These are phyloP conservation scores for Diploscapter pachys DNA, from an alignment of 1,140 invertebrate species.

Conservation along the genomic window DNA sequence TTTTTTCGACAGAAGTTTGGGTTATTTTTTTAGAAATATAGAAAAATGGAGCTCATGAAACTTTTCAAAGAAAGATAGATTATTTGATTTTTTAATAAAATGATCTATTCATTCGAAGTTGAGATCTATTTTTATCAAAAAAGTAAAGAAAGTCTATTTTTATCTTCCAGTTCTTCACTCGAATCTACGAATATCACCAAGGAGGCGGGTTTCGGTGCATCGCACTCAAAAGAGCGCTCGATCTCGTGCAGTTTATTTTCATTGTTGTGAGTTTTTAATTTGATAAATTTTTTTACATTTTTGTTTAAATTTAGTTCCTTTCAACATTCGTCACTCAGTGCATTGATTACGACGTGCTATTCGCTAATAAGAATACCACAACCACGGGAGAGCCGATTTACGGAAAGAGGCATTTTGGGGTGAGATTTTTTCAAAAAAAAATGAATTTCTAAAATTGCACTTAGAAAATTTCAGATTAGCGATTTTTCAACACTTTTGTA, in stretches of 20 bases:
- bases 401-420: constrained; percentile 46
- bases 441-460: constrained; percentile 16
- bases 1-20: no score
- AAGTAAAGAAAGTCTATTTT: background rate
- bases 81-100: constrained; percentile 70
- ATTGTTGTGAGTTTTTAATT: constrained; percentile 65
- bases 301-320: constrained; percentile 64
- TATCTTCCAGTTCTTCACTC: constrained; percentile 60
- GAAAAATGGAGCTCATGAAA: no score
- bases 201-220: constrained; percentile 88
- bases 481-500: background rate
- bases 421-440: constrained; percentile 19
- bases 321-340: constrained; percentile 81
- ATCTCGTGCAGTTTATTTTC: constrained; percentile 84
- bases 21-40: no score
- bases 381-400: constrained; percentile 31
- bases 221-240: constrained; percentile 78
- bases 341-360: constrained; percentile 81
- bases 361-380: constrained; percentile 60
- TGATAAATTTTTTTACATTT: constrained; percentile 2
- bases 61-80: background rate
- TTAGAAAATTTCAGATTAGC: background rate
- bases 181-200: constrained; percentile 92
- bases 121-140: no score
- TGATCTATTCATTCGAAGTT: no score